Evolutionary conservation across 2,888 invertebrate species (phyloP).

Genomic region (Hecatera dysodea): DNA sequence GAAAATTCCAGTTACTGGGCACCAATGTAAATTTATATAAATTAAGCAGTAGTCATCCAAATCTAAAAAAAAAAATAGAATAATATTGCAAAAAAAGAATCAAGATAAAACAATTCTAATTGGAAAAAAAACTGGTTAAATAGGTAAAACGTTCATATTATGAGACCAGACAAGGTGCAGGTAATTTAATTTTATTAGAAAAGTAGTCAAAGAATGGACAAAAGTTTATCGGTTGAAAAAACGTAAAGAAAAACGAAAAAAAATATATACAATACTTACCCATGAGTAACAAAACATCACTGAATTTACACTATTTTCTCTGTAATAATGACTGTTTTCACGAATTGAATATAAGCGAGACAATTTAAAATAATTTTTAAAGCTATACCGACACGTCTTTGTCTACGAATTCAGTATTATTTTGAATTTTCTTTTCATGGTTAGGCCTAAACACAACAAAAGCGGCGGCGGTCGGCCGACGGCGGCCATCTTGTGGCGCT

Average conservation of each 20-base stretch:
- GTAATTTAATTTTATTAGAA: neutral
- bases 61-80: neutral
- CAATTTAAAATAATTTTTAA: slow-evolving; percentile 48
- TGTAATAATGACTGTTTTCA: slow-evolving; percentile 42
- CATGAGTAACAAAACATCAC: slow-evolving; percentile 69
- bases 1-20: neutral
- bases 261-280: slow-evolving; percentile 69
- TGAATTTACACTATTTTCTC: slow-evolving; percentile 66
- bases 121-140: slow-evolving; percentile 16
- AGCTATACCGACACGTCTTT: slow-evolving; percentile 55
- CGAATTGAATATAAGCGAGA: slow-evolving; percentile 40
- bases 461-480: slow-evolving; percentile 86
- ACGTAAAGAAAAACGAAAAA: slow-evolving; percentile 27
- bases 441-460: slow-evolving; percentile 89
- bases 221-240: slow-evolving; percentile 6
- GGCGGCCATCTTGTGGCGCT: slow-evolving; percentile 91
- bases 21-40: neutral
- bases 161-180: neutral
- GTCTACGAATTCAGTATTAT: slow-evolving; percentile 55
- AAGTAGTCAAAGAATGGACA: neutral
- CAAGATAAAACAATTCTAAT: slow-evolving; percentile 35
- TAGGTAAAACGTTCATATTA: neutral
- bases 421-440: slow-evolving; percentile 77
- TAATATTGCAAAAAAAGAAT: neutral
- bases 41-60: neutral